Conservation (phyloP, 2,113 vertebrate genomes). For the Cinclus cinclus region DNA sequence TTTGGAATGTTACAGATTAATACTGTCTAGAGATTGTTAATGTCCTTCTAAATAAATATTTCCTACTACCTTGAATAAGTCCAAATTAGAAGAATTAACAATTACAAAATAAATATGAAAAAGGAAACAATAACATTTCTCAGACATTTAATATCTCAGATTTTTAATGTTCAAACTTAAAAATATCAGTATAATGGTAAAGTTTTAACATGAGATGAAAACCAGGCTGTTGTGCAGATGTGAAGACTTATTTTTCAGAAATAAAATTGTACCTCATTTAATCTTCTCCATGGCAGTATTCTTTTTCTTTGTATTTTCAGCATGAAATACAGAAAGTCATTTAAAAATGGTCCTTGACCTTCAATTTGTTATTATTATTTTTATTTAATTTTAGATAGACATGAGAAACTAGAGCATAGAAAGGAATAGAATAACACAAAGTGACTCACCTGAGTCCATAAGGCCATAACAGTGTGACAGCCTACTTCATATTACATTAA, state of each 20-base stretch:
- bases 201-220: not conserved
- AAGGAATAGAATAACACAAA: not conserved
- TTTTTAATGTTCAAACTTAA: not conserved
- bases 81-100: not conserved
- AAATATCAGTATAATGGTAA: not conserved
- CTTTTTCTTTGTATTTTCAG: not conserved
- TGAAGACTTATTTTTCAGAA: not conserved
- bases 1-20: not conserved
- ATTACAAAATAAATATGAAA: not conserved
- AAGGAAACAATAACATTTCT: not conserved
- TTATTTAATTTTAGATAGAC: not conserved
- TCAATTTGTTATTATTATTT: not conserved
- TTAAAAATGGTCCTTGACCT: not conserved
- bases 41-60: not conserved
- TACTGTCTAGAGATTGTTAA: not conserved
- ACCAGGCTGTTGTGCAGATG: not conserved
- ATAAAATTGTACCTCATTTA: not conserved
- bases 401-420: not conserved
- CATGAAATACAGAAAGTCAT: not conserved
- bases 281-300: not conserved
- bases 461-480: not conserved
- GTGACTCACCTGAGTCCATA: not conserved
- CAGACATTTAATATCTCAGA: not conserved
- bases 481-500: not conserved
- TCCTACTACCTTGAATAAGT: not conserved